Base-by-base conservation (phyloP, 2,888 invertebrate genomes). In the Tinea semifulvella region DNA sequence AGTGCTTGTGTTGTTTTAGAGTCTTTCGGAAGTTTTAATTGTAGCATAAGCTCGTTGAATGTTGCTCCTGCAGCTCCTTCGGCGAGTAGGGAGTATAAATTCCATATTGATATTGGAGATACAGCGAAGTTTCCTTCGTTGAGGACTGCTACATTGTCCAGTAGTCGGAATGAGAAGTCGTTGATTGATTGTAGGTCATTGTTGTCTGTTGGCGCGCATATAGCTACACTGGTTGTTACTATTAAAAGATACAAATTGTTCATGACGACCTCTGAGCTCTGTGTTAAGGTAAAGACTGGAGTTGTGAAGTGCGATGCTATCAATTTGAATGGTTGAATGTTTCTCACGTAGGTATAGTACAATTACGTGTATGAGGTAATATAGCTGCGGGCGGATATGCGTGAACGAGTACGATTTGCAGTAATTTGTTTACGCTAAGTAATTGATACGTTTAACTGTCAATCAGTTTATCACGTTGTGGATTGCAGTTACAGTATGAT, bases 101-200 rank as follows among this genome's bases (percentile, higher is more conserved):
- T 74, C 81, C 81, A 81, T 2, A 76, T 58, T 1, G 81, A 80
- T 1, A 80, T 46, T 0, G 80, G 80, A 1, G 79, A 75, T 42
- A 77, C 52, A 0, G 68, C 76, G 5, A 73, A 53, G 49, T 79
- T 79, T 50, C 64, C 70, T 2, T 76, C 72, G 62, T 73, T 68
- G 25, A 56, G 67, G 3, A 68, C 61, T 52, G 69, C 71, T 1
- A 69, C 66, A 44, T 77, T 71, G 48, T 75, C 69, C 2, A 80
- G 55, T 13, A 80, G 52, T 47, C 64, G 62, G 6, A 77, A 51
- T 0, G 77, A 62, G 49, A 80, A 80, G 46, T 67, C 58, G 47
- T 77, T 80, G 1, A 76, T 55, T 0, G 67, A 60, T 2, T 57
- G 51, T 40, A 70, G 72, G 52, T 70, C 63, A n/a, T n/a, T n/a